Evolutionary conservation across 2,113 vertebrate species (phyloP), one percentile per base, ranked within the genome.

Genomic region (Tiliqua scincoides): DNA sequence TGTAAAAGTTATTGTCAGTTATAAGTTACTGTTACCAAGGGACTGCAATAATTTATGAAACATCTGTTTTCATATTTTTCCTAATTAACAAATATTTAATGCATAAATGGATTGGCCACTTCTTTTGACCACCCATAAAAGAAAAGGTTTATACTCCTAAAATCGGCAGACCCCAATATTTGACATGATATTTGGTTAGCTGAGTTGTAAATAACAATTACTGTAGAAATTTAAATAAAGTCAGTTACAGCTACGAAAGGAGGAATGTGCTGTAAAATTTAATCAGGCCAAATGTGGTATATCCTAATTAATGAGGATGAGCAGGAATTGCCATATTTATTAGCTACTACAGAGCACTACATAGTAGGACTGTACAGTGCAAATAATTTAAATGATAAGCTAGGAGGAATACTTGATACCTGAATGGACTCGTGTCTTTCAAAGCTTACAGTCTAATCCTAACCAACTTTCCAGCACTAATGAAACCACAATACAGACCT

Each of bases 41-140:
- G 96, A 97, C 93, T 91, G 82, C 89, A 95, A 96, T 96, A 97
- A 97, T 97, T 97, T 96, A 96, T 95, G 96, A 94, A 96, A 97
- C 96, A 97, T 96, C 96, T 97, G 96, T 95, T 97, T 97, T 72
- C 95, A 95, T 96, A 96, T 96, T 96, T 96, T 95, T 94, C 91
- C 94, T 97, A 97, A 97, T 97, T 96, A 96, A 95, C 95, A 93
- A 95, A 96, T 96, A 96, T 96, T 97, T 96, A 96, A 95, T 0
- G 40, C 91, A 93, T 93, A 97, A 96, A 93, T 91, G 91, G 93
- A 93, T 94, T 95, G 94, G 94, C 93, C 94, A 96, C 91, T 93
- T 95, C 89, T 95, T 94, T 95, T 96, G 93, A 89, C 4, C 30
- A 23, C 27, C 8, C 43, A 72, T 75, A 65, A 77, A 48, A 61